These are phyloP conservation scores for Scaptomyza hsui DNA, from an alignment of 1,140 invertebrate species.

Conservation along the genomic window DNA sequence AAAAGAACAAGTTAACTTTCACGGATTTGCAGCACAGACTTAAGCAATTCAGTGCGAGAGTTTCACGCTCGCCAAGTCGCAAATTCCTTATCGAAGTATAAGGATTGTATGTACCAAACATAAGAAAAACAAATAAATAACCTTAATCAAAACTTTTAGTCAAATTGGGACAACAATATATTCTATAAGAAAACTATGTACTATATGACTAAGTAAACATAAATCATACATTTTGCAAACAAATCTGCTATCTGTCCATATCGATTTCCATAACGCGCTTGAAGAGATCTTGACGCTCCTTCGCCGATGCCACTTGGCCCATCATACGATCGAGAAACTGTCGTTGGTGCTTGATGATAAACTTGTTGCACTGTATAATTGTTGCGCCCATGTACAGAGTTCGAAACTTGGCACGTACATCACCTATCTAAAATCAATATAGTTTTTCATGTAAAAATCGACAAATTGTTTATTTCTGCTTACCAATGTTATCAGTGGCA, in stretches of 20 bases:
- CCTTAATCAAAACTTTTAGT: constrained; percentile 39
- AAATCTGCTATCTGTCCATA: constrained; percentile 57
- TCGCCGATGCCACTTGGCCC: constrained; percentile 82
- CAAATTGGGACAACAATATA: constrained; percentile 48
- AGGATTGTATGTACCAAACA: constrained; percentile 53
- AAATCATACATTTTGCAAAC: constrained; percentile 21
- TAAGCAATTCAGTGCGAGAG: constrained; percentile 45
- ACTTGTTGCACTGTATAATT: constrained; percentile 90
- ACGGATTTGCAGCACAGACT: constrained; percentile 61
- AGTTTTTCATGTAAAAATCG: background rate
- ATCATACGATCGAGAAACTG: constrained; percentile 76
- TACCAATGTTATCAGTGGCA: constrained; percentile 87
- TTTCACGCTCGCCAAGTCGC: constrained; percentile 60
- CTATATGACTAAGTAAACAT: constrained; percentile 63
- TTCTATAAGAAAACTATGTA: constrained; percentile 52
- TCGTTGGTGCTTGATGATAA: constrained; percentile 88
- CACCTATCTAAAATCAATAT: constrained; percentile 84
- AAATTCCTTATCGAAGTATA: constrained; percentile 81
- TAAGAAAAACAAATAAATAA: constrained; percentile 1
- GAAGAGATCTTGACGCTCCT: constrained; percentile 85
- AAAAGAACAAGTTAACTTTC: constrained; percentile 86
- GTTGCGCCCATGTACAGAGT: constrained; percentile 91
- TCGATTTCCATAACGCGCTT: constrained; percentile 85
- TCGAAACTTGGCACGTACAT: constrained; percentile 86
- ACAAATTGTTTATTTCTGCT: background rate